A percentile compares a stretch with the other conserved stretches of the same genome.
phyloP scores from a whole-genome alignment of 1,140 invertebrate species.

The Mamestra configurata region DNA sequence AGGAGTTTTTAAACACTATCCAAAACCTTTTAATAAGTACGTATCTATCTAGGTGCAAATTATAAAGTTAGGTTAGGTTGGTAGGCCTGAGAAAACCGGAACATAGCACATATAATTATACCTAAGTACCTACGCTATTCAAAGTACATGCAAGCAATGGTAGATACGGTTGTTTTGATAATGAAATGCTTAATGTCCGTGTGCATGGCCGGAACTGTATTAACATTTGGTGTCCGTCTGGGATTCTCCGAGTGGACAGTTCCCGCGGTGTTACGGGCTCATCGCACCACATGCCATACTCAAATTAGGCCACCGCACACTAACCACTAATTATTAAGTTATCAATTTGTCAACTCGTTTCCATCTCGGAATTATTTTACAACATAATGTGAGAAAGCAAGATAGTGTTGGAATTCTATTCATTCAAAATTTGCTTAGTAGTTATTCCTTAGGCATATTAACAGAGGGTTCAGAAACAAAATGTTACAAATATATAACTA shows the following conservation, averaged over 20 bases:
- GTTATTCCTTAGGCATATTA: too few species aligned
- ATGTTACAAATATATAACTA: too few species aligned
- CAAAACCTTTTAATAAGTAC: too few species aligned
- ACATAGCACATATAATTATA: too few species aligned
- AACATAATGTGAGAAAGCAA: background rate
- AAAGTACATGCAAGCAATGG: background rate
- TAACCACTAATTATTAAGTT: slow-evolving; percentile 76
- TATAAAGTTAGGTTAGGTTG: too few species aligned
- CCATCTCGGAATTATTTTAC: slow-evolving; percentile 52
- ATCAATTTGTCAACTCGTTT: slow-evolving; percentile 73
- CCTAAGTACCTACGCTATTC: background rate
- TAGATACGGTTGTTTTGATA: slow-evolving; percentile 5
- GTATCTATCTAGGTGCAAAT: too few species aligned
- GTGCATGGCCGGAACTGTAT: slow-evolving; percentile 58
- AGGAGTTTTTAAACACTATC: too few species aligned
- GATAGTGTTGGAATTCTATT: too few species aligned
- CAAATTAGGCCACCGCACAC: slow-evolving; percentile 64
- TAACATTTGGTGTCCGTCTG: slow-evolving; percentile 63
- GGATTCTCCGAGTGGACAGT: slow-evolving; percentile 60
- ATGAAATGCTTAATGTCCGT: slow-evolving; percentile 46
- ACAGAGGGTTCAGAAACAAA: too few species aligned
- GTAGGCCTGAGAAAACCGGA: too few species aligned
- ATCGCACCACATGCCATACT: slow-evolving; percentile 64
- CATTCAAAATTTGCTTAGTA: too few species aligned
- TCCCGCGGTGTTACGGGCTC: slow-evolving; percentile 57